phyloP scores from a whole-genome alignment of 2,797 vertebrate genomes.

The Carcharodon carcharias region DNA sequence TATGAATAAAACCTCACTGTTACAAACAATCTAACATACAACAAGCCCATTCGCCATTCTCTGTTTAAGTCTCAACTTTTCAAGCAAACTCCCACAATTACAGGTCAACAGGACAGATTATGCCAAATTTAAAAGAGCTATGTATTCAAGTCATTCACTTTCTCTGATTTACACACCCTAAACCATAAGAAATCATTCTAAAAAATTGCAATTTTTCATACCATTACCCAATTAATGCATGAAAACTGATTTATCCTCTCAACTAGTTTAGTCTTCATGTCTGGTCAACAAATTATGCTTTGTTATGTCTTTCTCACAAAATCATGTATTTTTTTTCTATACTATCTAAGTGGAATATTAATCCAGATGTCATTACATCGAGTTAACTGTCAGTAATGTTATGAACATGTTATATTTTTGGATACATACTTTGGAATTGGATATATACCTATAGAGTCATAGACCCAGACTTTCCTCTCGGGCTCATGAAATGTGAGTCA shows the following conservation, averaged over 20 bases:
- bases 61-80: neutral
- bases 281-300: neutral
- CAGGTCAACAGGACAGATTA: neutral
- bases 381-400: neutral
- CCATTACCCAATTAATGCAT: neutral
- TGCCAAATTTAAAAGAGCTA: conserved; percentile 17
- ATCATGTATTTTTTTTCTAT: neutral
- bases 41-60: neutral
- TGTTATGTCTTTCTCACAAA: neutral
- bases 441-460: neutral
- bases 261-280: neutral
- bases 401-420: neutral
- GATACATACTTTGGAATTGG: neutral
- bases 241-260: neutral
- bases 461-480: too few relatives aligned
- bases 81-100: neutral
- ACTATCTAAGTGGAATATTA: neutral
- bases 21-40: neutral
- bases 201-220: neutral
- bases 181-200: neutral
- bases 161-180: neutral
- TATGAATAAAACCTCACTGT: conserved; percentile 28
- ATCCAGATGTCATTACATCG: neutral
- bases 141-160: neutral
- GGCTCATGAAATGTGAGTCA: too few relatives aligned